Evolutionary conservation across 2,797 vertebrate genomes (phyloP), one percentile per base, ranked within the genome.

Genomic region (Cirrhinus molitorella): DNA sequence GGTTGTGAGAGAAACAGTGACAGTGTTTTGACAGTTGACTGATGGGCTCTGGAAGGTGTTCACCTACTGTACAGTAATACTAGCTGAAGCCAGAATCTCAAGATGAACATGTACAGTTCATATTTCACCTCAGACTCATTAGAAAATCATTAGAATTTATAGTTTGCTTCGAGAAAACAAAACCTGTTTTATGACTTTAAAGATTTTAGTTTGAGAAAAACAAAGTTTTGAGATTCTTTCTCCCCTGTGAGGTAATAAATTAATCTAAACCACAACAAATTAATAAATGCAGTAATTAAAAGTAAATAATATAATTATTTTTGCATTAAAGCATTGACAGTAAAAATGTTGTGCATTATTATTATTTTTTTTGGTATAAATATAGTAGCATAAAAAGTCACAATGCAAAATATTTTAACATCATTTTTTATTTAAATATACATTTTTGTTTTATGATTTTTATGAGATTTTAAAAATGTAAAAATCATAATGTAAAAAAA

Each of bases 21-120:
- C 10, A 7, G 82, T 13, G 40, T 81, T 84, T 86, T 47, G 83
- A 88, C 93, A 94, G 93, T 93, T 94, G 93, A 94, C 89, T 88
- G 59, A 88, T 85, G 80, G 88, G 49, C 28, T 59, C 37, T n/a
- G 76, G 82, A 73, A 85, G 73, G 84, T 63, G 88, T 25, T 84
- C 73, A 61, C 79, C 70, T 55, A 75, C 51, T 76, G 73, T 59
- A 76, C n/a, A 57, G 34, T 85, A 72, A 47, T 47, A 49, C 73
- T 85, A 74, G 31, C 71, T 75, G 81, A 11, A 40, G 9, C 17
- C 47, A 66, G 6, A 67, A 40, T 37, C 19, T 73, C 68, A 71
- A 49, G 23, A 49, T 4, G 9, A 49, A 31, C 25, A 63, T 9
- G 25, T 17, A 23, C 53, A 75, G 51, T 16, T 43, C 57, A 61